phyloP scores from a whole-genome alignment of 2,113 vertebrate species.

The Tricholaema leucomelas region DNA sequence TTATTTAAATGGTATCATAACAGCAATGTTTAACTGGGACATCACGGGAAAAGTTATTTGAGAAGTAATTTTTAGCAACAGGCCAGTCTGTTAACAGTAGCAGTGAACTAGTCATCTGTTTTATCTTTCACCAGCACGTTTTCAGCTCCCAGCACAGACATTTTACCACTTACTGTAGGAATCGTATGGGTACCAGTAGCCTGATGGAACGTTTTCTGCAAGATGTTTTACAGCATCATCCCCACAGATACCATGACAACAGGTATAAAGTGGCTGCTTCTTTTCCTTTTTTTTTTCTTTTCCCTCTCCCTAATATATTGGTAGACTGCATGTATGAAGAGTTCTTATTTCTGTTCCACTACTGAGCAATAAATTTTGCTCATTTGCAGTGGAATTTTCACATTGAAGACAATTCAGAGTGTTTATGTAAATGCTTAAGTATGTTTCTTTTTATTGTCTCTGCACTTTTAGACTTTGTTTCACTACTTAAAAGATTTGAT shows the following conservation, averaged over 20 bases:
- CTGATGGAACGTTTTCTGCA: conserved; percentile 92
- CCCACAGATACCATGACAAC: conserved; percentile 80
- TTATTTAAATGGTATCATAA: neutral
- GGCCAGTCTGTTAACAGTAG: neutral
- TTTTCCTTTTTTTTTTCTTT: neutral
- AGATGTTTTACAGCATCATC: conserved; percentile 89
- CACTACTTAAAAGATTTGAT: neutral
- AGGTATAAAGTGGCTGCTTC: conserved; percentile 72
- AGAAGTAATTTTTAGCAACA: neutral
- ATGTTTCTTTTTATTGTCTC: neutral
- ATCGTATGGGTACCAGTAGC: conserved; percentile 61
- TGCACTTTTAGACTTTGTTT: neutral
- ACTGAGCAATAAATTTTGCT: neutral
- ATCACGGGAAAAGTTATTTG: neutral
- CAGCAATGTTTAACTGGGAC: neutral
- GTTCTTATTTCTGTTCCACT: neutral
- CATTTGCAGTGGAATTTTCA: neutral
- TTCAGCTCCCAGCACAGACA: conserved; percentile 85
- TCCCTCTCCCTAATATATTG: neutral
- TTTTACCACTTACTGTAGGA: conserved; percentile 75
- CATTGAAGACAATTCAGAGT: neutral
- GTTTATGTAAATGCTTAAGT: neutral
- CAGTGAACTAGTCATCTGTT: neutral
- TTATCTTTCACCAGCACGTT: conserved; percentile 82
- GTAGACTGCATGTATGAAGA: neutral